A percentile compares a stretch with the other conserved stretches of the same genome.
phyloP scores from a whole-genome alignment of 35 echinoderm and acorn worm species.

The Heliocidaris tuberculata region DNA sequence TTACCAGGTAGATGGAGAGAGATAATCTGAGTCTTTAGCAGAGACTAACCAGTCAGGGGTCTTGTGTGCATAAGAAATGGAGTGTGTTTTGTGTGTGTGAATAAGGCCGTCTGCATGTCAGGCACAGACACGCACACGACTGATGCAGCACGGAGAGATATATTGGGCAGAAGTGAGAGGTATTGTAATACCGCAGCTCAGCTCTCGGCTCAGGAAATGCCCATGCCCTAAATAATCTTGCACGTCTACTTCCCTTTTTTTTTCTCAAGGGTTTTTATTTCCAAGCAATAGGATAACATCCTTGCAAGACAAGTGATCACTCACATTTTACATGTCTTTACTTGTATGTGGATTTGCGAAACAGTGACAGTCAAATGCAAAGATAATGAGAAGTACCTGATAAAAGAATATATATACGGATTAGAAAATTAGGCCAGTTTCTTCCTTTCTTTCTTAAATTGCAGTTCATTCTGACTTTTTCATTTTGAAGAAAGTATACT shows the following conservation, averaged over 20 bases:
- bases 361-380: background rate
- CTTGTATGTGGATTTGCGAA: background rate
- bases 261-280: background rate
- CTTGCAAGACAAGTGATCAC: background rate
- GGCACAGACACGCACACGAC: background rate
- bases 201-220: background rate
- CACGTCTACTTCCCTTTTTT: conserved; percentile 1
- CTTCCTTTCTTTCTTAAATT: no score
- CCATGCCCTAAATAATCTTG: no score
- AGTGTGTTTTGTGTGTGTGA: conserved; percentile 16
- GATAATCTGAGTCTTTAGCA: background rate
- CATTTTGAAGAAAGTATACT: no score
- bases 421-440: no score
- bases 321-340: background rate
- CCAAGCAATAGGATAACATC: background rate
- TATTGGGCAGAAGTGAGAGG: background rate
- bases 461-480: no score
- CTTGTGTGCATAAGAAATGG: conserved; percentile 1
- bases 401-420: no score
- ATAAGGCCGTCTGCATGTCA: background rate
- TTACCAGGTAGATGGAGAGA: background rate
- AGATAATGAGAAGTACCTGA: background rate
- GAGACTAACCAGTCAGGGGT: background rate
- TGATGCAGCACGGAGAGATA: background rate
- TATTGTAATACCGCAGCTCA: background rate